Conservation (phyloP, 2,888 invertebrate genomes). For the Enchytraeus crypticus region DNA sequence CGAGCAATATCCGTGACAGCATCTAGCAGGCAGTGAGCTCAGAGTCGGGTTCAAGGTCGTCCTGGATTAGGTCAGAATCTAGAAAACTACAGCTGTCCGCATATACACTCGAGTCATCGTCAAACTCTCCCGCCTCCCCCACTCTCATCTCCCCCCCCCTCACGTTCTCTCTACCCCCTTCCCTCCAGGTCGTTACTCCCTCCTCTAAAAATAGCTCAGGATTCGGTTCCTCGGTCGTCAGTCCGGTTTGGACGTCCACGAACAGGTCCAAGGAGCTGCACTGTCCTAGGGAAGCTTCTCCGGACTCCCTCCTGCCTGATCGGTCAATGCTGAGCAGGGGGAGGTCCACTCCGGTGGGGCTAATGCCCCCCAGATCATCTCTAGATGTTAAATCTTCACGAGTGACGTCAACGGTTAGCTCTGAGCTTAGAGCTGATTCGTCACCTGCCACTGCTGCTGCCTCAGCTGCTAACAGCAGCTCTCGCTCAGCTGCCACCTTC, state of each 20-base stretch:
- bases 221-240: no score
- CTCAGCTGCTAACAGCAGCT: background rate
- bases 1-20: no score
- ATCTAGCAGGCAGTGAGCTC: no score
- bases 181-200: background rate
- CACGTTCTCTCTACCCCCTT: background rate
- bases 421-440: no score
- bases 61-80: background rate
- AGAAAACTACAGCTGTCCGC: background rate
- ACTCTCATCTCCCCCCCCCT: background rate
- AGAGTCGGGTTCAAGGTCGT: background rate
- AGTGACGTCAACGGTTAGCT: background rate
- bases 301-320: background rate
- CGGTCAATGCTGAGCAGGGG: background rate
- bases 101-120: background rate
- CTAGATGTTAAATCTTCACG: background rate
- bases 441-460: background rate
- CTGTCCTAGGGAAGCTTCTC: background rate
- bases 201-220: background rate
- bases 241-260: background rate
- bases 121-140: background rate
- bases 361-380: background rate
- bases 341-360: background rate
- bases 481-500: background rate
- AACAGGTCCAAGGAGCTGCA: background rate